Evolutionary conservation across 2,113 vertebrate genomes (phyloP), one percentile per base, ranked within the genome.

Genomic region (Cromileptes altivelis): DNA sequence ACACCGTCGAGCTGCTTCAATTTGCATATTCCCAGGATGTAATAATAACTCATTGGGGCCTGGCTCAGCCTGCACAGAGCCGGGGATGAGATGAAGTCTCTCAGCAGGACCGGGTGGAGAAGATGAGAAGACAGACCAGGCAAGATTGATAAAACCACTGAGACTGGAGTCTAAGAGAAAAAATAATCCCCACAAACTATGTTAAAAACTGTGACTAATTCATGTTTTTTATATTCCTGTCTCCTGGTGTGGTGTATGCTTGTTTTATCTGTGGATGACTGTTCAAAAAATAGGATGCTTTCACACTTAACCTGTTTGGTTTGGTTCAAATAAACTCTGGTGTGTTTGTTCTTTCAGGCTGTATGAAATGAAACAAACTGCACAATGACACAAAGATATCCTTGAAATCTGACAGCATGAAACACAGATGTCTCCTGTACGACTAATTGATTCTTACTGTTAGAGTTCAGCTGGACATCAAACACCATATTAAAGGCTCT

Each of bases 21-120:
- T 95, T 93, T 94, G 92, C 94, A 95, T 95, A 92, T 91, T 94
- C 89, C 89, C 82, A 81, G 88, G 81, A 82, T 81, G 87, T 85
- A 68, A 89, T 93, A 88, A 94, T 94, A 92, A 94, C 62, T 94
- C 91, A 94, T 49, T 14, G 80, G 42, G 71, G 50, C 78, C 78
- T 8, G 61, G 75, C 82, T 76, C 68, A 49, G 88, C 45, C 80
- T 50, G 79, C 52, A 71, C 81, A 62, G 85, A 68, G 58, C 49
- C 14, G 8, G 57, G 17, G 85, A 67, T 37, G 56, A 67, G 78
- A 78, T 30, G 63, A 49, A 23, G 71, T 17, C 71, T 83, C 81
- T 77, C 77, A 80, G 84, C 81, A 74, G 80, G 80, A 61, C 30
- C 42, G 53, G 25, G 17, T 15, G 40, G 25, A 25, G 62, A 45